These are phyloP conservation scores for Zaprionus gabonicus DNA, from an alignment of 1,140 invertebrate genomes.

Conservation along the genomic window DNA sequence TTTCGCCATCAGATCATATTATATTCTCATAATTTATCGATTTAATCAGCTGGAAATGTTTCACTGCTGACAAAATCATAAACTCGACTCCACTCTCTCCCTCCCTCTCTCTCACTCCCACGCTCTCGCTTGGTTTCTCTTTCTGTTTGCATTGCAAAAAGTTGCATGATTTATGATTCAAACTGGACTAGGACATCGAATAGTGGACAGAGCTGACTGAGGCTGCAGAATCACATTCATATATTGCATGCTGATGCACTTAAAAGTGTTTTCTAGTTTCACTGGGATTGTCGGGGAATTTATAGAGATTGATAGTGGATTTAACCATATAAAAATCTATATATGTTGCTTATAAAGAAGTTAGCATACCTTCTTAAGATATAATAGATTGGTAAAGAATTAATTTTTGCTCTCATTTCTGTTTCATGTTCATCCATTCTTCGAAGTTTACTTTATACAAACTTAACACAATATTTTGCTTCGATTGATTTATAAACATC, in stretches of 20 bases:
- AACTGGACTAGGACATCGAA: conserved; percentile 15
- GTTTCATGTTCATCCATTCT: too few species aligned
- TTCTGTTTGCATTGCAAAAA: conserved; percentile 50
- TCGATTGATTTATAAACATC: too few species aligned
- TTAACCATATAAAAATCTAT: background rate
- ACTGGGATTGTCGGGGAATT: background rate
- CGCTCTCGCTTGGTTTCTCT: conserved; percentile 13
- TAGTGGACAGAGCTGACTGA: background rate
- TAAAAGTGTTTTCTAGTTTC: conserved; percentile 16
- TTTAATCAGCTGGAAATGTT: conserved; percentile 81
- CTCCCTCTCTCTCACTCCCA: background rate
- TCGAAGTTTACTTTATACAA: too few species aligned
- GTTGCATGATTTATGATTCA: conserved; percentile 51
- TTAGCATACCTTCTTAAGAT: too few species aligned
- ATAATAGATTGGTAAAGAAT: too few species aligned
- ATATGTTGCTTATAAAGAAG: too few species aligned
- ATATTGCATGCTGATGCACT: conserved; percentile 27
- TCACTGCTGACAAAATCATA: conserved; percentile 82
- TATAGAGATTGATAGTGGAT: background rate
- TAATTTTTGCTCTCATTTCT: too few species aligned
- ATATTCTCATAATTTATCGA: conserved; percentile 80
- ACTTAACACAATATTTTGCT: too few species aligned
- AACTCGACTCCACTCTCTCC: conserved; percentile 42
- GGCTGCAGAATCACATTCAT: background rate
- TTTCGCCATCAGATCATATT: conserved; percentile 69